Base-by-base conservation (phyloP, 1,140 invertebrate species). In the Octopus sinensis region DNA sequence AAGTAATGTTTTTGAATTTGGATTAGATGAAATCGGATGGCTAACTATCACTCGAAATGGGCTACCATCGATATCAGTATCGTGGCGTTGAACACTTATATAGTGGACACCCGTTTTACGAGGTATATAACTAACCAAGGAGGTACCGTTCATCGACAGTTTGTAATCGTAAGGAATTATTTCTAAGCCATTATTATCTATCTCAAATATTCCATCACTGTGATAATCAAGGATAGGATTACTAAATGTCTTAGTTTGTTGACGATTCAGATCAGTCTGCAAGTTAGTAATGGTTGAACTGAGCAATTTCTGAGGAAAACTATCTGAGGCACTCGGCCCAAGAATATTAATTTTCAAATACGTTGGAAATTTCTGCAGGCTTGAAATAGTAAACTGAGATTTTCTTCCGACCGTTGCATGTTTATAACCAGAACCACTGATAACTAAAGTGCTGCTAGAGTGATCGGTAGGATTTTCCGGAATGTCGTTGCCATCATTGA, bases 51-150 rank as follows among this genome's bases (percentile, higher is more conserved):
- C 85, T 56, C 87, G 85, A 78, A 88, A 89, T 17, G 89, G 88
- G 53, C 87, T 88, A 4, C 86, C 88, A 12, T 86, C 80, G 6
- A 89, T 86, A 79, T 88, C 84, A 51, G 80, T 80, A 10, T 85
- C 85, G 53, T 85, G 84, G 77, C 84, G 86, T 53, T 85, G 82
- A 6, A 89, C 82, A 10, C 83, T 82, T 5, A 89, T 81, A 4
- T 84, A 84, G 51, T 90, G 87, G 13, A 86, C 84, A 5, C 89
- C 89, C 0, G 86, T 82, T 51, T 80, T 86, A 9, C 84, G 76
- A 1, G 89, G 88, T 9, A 88, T 83, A 82, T 87, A 90, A 73
- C 85, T 87, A 51, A 89, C 87, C 30, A 85, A 80, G 80, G 88
- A 88, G 5, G 84, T 81, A 6, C 87, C 86, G 62, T 88, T 85